A percentile compares a stretch with the other conserved stretches of the same genome.
Conservation (phyloP, 1,140 invertebrate genomes). For the Diorhabda carinulata region DNA sequence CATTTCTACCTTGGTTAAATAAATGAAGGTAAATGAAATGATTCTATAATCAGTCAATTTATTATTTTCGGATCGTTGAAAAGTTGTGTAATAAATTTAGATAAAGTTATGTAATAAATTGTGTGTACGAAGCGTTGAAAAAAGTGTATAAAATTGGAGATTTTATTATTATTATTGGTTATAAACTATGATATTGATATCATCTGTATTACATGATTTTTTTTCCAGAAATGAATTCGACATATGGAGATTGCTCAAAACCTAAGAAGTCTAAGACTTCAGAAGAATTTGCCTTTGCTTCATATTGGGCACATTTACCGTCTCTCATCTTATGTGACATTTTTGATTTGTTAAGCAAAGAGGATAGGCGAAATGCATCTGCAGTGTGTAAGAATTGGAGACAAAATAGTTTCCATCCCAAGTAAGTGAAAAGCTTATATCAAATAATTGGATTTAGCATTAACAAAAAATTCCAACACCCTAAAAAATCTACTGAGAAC, state of each 20-base stretch:
- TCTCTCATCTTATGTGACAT: slow-evolving; percentile 42
- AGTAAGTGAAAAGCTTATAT: slow-evolving; percentile 33
- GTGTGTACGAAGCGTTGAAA: no score
- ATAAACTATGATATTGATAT: no score
- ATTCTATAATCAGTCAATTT: no score
- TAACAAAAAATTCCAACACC: not conserved
- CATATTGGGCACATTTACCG: slow-evolving; percentile 41
- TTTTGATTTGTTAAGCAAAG: slow-evolving; percentile 36
- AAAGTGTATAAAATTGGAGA: no score
- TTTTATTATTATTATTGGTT: not conserved
- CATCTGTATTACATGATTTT: not conserved
- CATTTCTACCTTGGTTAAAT: no score
- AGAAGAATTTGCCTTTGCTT: slow-evolving; percentile 14
- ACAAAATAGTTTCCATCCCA: slow-evolving; percentile 43
- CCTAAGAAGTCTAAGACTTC: slow-evolving; percentile 34
- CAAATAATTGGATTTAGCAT: slow-evolving; percentile 3
- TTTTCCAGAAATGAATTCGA: slow-evolving; percentile 29
- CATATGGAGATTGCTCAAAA: slow-evolving; percentile 32
- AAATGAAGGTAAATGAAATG: no score
- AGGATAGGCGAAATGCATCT: slow-evolving; percentile 44
- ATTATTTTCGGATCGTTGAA: no score
- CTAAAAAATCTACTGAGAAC: not conserved
- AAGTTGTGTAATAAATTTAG: no score
- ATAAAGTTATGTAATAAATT: no score
- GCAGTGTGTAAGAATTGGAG: slow-evolving; percentile 44